phyloP scores from a whole-genome alignment of 2,113 vertebrate genomes.

The Salvator merianae region DNA sequence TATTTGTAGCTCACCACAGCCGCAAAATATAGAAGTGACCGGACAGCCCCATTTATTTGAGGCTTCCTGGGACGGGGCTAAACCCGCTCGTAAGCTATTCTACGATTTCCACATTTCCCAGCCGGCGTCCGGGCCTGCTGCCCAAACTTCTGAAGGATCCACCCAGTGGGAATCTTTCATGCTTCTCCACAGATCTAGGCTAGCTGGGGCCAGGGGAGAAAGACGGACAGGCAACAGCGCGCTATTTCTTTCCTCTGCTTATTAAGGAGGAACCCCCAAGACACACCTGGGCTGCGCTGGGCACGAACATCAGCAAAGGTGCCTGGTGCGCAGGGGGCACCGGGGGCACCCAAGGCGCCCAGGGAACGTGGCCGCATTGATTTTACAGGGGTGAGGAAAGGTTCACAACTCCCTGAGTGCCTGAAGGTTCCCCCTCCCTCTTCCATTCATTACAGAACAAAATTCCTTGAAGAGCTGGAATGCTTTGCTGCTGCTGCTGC shows the following conservation, averaged over 20 bases:
- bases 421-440: neutral
- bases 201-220: no score
- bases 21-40: no score
- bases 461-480: neutral
- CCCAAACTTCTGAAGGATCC: no score
- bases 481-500: rapidly evolving
- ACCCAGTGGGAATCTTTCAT: no score
- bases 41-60: no score
- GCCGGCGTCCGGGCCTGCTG: no score
- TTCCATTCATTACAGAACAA: neutral
- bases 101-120: no score
- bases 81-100: no score
- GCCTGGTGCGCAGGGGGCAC: rapidly evolving
- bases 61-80: no score
- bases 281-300: rapidly evolving
- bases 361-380: neutral
- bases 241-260: neutral
- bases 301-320: neutral
- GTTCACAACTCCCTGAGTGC: neutral
- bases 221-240: no score
- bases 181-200: no score
- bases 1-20: no score
- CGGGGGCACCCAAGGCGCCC: rapidly evolving
- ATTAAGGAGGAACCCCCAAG: neutral
- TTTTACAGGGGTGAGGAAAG: neutral